A percentile compares a stretch with the other conserved stretches of the same genome.
phyloP scores from a whole-genome alignment of 2,113 vertebrate species.

The Physeter macrocephalus region DNA sequence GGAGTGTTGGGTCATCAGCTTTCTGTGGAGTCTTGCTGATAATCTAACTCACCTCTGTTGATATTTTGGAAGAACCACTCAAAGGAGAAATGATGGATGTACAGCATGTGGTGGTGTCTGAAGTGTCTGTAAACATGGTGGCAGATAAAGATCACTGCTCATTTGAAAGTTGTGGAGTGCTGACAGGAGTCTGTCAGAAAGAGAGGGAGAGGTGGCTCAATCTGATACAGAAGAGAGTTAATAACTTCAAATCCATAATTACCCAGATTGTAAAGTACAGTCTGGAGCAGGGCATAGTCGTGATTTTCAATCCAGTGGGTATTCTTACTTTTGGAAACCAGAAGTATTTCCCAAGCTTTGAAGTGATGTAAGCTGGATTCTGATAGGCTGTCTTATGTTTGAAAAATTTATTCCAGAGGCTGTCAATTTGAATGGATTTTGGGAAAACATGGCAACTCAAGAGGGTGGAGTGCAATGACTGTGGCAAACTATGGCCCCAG shows the following conservation, averaged over 20 bases:
- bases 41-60: slow-evolving; percentile 86
- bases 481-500: not conserved
- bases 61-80: slow-evolving; percentile 88
- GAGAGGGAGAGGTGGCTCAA: slow-evolving; percentile 89
- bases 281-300: slow-evolving; percentile 86
- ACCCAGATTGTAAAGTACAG: slow-evolving; percentile 89
- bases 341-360: slow-evolving; percentile 90
- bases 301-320: slow-evolving; percentile 93
- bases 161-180: slow-evolving; percentile 86
- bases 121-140: slow-evolving; percentile 61
- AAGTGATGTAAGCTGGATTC: slow-evolving; percentile 92
- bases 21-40: slow-evolving; percentile 82
- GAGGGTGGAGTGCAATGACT: not conserved
- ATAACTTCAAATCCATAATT: slow-evolving; percentile 91
- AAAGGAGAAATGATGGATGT: slow-evolving; percentile 91
- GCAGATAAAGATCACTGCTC: slow-evolving; percentile 90
- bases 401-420: slow-evolving; percentile 87
- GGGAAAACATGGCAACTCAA: slow-evolving; percentile 85
- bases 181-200: slow-evolving; percentile 87
- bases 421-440: slow-evolving; percentile 89
- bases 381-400: slow-evolving; percentile 85
- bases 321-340: slow-evolving; percentile 92
- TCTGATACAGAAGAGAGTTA: slow-evolving; percentile 91
- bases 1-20: not conserved
- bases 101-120: slow-evolving; percentile 71